Conservation (phyloP, 2,888 invertebrate species). For the Agrochola circellaris region DNA sequence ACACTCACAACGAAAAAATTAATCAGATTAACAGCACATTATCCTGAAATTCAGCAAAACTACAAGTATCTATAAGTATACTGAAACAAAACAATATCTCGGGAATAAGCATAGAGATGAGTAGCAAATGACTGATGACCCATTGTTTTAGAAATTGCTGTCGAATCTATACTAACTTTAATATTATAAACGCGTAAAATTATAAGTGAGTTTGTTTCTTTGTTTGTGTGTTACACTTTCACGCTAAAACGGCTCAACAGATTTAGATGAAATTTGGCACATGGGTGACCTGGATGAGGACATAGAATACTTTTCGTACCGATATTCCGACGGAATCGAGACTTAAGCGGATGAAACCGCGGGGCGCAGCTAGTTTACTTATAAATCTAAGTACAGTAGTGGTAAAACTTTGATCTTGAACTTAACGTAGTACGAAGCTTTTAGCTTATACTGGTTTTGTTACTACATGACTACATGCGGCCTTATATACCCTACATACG, state of each 20-base stretch:
- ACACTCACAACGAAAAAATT: neutral
- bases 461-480: neutral
- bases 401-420: neutral
- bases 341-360: too few species aligned
- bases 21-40: neutral
- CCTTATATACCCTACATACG: neutral
- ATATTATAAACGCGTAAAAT: too few species aligned
- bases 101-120: neutral
- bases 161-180: neutral
- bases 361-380: neutral
- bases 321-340: too few species aligned
- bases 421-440: neutral
- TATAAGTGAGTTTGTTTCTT: too few species aligned
- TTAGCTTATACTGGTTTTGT: neutral
- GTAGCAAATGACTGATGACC: slow-evolving; percentile 11
- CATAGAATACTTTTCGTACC: too few species aligned
- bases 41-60: neutral
- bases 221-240: too few species aligned
- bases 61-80: neutral
- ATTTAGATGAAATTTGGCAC: too few species aligned
- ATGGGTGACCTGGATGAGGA: too few species aligned
- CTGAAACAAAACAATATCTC: neutral
- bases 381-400: neutral
- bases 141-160: slow-evolving; percentile 4
- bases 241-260: too few species aligned